A percentile compares a stretch with the other conserved stretches of the same genome.
Conservation (phyloP, 2,113 vertebrate species). For the Nanger granti region DNA sequence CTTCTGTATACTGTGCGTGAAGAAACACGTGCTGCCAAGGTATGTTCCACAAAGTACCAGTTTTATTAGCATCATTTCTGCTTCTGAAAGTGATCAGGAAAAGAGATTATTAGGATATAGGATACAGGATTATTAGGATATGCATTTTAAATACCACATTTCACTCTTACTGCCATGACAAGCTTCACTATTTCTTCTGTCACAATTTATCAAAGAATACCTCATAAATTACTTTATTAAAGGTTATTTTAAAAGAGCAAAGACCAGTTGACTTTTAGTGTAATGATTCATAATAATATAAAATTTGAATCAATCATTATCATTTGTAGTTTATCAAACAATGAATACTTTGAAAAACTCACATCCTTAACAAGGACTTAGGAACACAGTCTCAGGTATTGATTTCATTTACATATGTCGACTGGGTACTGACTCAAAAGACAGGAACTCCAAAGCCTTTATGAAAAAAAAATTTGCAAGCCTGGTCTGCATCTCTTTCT, state of each 20-base stretch:
- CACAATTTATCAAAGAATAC: not conserved
- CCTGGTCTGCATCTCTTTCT: slow-evolving; percentile 2
- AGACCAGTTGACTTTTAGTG: not conserved
- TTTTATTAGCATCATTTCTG: not conserved
- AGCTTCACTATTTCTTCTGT: not conserved
- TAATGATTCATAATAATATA: not conserved
- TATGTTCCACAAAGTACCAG: not conserved
- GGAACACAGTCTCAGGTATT: not conserved
- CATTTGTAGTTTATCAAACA: slow-evolving; percentile 17
- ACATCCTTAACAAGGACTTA: not conserved
- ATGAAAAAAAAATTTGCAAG: slow-evolving; percentile 6
- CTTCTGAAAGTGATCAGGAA: not conserved
- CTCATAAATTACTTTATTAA: slow-evolving; percentile 2
- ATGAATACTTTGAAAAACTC: not conserved
- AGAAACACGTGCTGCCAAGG: not conserved
- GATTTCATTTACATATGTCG: slow-evolving; percentile 2
- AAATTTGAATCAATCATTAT: slow-evolving; percentile 1
- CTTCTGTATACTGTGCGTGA: not conserved
- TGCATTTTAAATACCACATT: not conserved
- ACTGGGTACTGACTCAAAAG: not conserved
- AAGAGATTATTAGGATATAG: not conserved
- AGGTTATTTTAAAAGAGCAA: slow-evolving; percentile 16
- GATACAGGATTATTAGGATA: not conserved
- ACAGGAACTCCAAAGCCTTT: not conserved
- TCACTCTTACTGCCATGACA: not conserved